Percentiles rank a stretch among this genome's conserved stretches.
phyloP scores from a whole-genome alignment of 1,140 invertebrate genomes.

The Diachasmimorpha longicaudata region DNA sequence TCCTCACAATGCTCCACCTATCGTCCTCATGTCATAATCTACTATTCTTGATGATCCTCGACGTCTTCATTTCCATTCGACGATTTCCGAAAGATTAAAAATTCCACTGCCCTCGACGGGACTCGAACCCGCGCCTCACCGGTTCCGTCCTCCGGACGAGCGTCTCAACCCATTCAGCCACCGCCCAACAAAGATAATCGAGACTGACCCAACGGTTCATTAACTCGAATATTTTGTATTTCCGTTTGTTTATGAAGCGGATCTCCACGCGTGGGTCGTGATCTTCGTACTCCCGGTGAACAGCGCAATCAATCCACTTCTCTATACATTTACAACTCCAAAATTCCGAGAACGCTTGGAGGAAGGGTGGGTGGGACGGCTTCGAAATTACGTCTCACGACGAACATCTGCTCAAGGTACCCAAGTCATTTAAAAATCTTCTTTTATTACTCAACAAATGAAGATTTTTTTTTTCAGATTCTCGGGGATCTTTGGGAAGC shows the following conservation, averaged over 20 bases:
- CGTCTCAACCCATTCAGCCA: background rate
- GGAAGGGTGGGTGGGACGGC: slow-evolving; percentile 41
- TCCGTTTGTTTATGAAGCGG: slow-evolving; percentile 56
- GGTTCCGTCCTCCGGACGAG: too few species aligned
- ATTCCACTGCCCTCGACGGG: too few species aligned
- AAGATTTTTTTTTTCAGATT: background rate
- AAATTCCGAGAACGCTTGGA: slow-evolving; percentile 67
- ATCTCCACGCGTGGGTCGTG: slow-evolving; percentile 77
- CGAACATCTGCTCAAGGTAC: slow-evolving; percentile 41
- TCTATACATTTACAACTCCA: slow-evolving; percentile 81
- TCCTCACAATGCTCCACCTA: too few species aligned
- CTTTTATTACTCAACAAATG: background rate
- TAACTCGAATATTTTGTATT: background rate
- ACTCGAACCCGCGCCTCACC: too few species aligned
- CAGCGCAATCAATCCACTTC: slow-evolving; percentile 77
- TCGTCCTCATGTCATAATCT: too few species aligned
- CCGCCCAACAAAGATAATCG: too few species aligned
- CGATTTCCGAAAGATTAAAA: too few species aligned
- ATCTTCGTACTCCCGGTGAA: slow-evolving; percentile 81
- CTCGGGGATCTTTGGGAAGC: background rate
- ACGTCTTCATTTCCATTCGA: too few species aligned
- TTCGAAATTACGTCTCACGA: slow-evolving; percentile 27
- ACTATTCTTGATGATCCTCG: too few species aligned
- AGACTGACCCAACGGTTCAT: too few species aligned
- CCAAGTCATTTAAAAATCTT: too few species aligned